Conservation (phyloP, 2,113 vertebrate species). For the Phylloscopus whistleri region DNA sequence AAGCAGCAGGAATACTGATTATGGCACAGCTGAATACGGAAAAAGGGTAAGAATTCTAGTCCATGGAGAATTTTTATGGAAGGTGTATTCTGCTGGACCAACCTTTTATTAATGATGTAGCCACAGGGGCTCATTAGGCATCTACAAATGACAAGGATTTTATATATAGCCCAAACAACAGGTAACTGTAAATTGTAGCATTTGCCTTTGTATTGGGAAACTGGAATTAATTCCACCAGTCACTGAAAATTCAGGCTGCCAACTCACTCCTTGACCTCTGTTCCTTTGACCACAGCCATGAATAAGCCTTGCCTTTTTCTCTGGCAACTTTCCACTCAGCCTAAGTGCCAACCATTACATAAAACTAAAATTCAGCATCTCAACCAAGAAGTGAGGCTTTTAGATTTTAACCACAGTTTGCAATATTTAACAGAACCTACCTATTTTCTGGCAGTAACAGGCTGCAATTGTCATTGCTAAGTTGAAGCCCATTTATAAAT, state of each 20-base stretch:
- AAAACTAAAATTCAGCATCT: background rate
- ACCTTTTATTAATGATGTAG: conserved; percentile 2
- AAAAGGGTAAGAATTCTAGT: background rate
- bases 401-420: background rate
- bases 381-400: background rate
- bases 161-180: background rate
- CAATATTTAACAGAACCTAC: background rate
- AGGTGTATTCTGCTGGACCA: background rate
- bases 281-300: background rate
- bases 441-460: background rate
- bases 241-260: background rate
- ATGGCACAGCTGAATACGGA: background rate
- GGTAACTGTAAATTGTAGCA: background rate
- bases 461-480: background rate
- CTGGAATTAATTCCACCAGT: background rate
- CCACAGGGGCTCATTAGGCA: background rate
- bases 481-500: background rate
- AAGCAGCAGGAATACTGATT: conserved; percentile 20
- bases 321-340: background rate
- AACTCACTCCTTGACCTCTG: background rate
- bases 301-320: background rate
- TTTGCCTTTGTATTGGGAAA: background rate
- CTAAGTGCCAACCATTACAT: background rate
- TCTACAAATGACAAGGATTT: background rate
- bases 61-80: background rate